Percentiles rank a stretch among this genome's conserved stretches.
phyloP scores from a whole-genome alignment of 2,888 invertebrate genomes.

The Melitaea athalia region DNA sequence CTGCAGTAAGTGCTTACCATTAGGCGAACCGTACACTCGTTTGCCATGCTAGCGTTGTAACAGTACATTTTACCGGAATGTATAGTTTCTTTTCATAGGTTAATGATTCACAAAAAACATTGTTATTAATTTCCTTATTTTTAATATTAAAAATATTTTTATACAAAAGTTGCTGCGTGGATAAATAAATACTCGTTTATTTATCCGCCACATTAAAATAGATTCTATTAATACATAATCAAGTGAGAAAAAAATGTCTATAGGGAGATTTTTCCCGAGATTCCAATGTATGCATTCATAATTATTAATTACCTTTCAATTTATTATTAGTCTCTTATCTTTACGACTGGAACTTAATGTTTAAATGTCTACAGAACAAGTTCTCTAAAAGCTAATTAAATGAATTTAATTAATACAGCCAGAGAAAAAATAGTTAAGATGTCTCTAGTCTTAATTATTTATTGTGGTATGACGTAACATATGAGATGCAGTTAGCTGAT shows the following conservation, averaged over 20 bases:
- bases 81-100: too few species aligned
- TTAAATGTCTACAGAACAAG: slow-evolving; percentile 10
- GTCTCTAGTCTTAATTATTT: background rate
- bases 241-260: too few species aligned
- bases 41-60: too few species aligned
- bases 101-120: too few species aligned
- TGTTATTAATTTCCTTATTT: too few species aligned
- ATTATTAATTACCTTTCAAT: slow-evolving; percentile 21
- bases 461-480: background rate
- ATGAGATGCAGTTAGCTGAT: too few species aligned
- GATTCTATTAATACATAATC: background rate
- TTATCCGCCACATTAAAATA: background rate
- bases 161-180: too few species aligned
- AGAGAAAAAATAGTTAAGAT: slow-evolving; percentile 2
- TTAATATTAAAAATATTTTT: too few species aligned
- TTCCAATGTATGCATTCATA: slow-evolving; percentile 1
- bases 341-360: slow-evolving; percentile 16
- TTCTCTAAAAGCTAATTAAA: slow-evolving; percentile 5
- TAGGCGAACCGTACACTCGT: too few species aligned
- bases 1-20: too few species aligned
- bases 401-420: background rate
- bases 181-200: too few species aligned
- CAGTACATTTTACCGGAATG: too few species aligned
- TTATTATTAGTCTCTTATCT: slow-evolving; percentile 24
- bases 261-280: slow-evolving; percentile 20